Evolutionary conservation across 2,113 vertebrate genomes (phyloP).

Genomic region (Petrocephalus zakoni): DNA sequence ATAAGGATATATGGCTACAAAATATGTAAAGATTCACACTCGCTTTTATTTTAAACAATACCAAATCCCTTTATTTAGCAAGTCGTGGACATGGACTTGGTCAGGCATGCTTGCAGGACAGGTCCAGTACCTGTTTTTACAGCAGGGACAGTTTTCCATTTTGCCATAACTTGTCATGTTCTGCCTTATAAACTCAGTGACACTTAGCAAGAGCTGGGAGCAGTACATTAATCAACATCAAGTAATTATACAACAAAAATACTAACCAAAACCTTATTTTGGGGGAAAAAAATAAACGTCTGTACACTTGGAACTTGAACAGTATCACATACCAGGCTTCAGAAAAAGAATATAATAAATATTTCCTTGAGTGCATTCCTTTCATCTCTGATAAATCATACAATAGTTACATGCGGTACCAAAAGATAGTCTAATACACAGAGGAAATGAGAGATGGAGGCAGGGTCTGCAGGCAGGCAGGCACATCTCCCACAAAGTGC

Average conservation of each 20-base stretch:
- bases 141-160: background rate
- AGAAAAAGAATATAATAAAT: background rate
- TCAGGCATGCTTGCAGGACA: background rate
- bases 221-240: background rate
- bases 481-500: background rate
- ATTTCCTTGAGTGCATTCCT: background rate
- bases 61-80: conserved; percentile 10
- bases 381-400: background rate
- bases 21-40: background rate
- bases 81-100: background rate
- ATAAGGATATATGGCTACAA: background rate
- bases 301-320: background rate
- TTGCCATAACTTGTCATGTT: background rate
- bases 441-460: background rate
- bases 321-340: background rate
- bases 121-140: background rate
- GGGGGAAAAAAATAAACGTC: background rate
- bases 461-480: background rate
- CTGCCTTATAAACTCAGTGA: background rate
- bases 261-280: background rate
- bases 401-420: background rate
- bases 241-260: background rate
- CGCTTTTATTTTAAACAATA: background rate
- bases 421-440: background rate
- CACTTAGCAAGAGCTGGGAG: background rate